Evolutionary conservation across 2,797 vertebrate genomes (phyloP).

Genomic region (Triplophysa bombifrons): DNA sequence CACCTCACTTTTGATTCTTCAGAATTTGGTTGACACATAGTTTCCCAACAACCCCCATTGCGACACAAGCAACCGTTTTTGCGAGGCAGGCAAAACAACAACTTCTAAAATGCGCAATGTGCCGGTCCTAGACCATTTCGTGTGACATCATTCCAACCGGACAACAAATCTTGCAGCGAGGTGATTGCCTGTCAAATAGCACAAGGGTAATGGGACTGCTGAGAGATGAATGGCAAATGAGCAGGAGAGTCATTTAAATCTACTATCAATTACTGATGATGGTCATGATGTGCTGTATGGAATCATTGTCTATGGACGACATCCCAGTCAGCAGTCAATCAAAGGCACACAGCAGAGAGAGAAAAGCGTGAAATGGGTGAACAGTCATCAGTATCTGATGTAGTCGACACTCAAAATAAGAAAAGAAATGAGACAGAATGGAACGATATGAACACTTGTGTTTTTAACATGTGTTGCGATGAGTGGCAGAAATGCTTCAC

Average conservation of each 20-base stretch:
- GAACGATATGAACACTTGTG: conserved; percentile 24
- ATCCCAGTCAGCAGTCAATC: conserved; percentile 45
- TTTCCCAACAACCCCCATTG: conserved; percentile 13
- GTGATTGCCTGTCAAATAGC: conserved; percentile 45
- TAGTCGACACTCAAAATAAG: conserved; percentile 37
- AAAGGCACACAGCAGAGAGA: conserved; percentile 27
- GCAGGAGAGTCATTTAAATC: conserved; percentile 47
- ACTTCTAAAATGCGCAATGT: conserved; percentile 19
- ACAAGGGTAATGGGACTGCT: conserved; percentile 47
- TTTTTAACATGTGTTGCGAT: conserved; percentile 19
- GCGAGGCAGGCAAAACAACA: conserved; percentile 5
- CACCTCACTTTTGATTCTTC: conserved; percentile 9
- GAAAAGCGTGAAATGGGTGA: conserved; percentile 3
- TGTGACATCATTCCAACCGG: conserved; percentile 38
- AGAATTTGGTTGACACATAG: conserved; percentile 33
- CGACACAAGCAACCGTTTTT: background rate
- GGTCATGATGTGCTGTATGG: conserved; percentile 41
- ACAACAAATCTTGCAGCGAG: conserved; percentile 42
- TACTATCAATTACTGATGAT: conserved; percentile 43
- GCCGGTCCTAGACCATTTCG: conserved; percentile 32
- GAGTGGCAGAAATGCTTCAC: conserved; percentile 40
- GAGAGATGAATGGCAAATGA: conserved; percentile 41
- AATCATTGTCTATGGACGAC: conserved; percentile 41
- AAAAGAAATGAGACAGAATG: conserved; percentile 16
- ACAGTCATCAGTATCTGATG: conserved; percentile 41